Conservation (phyloP, 2,888 invertebrate species). For the Eupithecia exiguata region DNA sequence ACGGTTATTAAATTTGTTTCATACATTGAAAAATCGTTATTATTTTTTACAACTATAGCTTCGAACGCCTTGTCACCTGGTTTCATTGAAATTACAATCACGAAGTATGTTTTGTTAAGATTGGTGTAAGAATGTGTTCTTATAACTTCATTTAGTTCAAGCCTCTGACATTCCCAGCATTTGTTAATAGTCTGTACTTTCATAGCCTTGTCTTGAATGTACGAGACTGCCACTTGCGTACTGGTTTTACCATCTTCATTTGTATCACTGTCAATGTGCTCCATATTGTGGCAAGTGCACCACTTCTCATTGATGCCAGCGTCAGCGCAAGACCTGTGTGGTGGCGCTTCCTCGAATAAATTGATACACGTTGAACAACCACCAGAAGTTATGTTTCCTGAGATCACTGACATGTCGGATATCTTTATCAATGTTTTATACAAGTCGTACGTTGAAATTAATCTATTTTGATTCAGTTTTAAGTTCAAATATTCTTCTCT, state of each 20-base stretch:
- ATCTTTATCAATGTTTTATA: conserved; percentile 83
- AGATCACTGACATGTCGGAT: conserved; percentile 79
- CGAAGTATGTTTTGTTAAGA: conserved; percentile 72
- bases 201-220: conserved; percentile 52
- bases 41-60: conserved; percentile 82
- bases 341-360: conserved; percentile 83
- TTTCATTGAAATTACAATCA: conserved; percentile 85
- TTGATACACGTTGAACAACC: conserved; percentile 86
- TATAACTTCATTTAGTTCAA: conserved; percentile 77
- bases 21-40: conserved; percentile 70
- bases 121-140: conserved; percentile 69
- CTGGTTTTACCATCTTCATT: conserved; percentile 73
- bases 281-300: conserved; percentile 86
- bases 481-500: conserved; percentile 84
- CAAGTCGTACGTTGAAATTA: conserved; percentile 90
- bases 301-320: conserved; percentile 87
- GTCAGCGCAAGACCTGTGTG: conserved; percentile 85
- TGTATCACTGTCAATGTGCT: conserved; percentile 53
- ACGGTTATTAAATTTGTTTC: conserved; percentile 74
- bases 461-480: conserved; percentile 84
- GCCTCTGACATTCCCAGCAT: conserved; percentile 76
- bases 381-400: conserved; percentile 74
- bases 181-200: conserved; percentile 51
- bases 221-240: conserved; percentile 67
- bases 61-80: conserved; percentile 87